Base-by-base conservation (phyloP, 1,140 invertebrate species). In the Drosophila micromelanica region DNA sequence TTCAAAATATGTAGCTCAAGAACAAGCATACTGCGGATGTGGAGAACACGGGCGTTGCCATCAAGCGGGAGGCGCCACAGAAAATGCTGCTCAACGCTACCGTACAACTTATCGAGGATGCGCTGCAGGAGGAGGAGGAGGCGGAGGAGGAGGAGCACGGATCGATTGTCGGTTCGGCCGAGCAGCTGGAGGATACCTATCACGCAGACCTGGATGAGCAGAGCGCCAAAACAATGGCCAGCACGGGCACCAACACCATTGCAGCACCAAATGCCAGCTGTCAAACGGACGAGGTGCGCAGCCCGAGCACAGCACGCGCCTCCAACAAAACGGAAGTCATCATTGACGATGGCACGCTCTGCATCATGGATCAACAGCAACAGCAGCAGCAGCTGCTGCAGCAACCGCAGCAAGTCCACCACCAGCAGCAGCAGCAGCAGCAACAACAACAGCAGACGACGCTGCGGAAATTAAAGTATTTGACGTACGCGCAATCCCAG, bases 41-140 rank as follows among this genome's bases (percentile, higher is more conserved):
- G 5, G 52, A 46, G 5, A 54, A 32, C 8, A 2, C 37, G 55
- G 48, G 11, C n/a, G 5, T 56, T 3, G 13, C 49, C 11, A 40
- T 52, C 6, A 84, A 84, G 12, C 30, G 63, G 30, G 72, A 79
- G 27, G 6, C 67, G 23, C 6, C 56, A 20, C 67, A 57, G 23
- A 71, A 72, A 46, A 30, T 78, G 6, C 45, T 80, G 1, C 45
- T 80, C 23, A 78, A 54, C 37, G 49, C 40, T 32, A 11, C 56
- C 0, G 37, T 46, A 1, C 63, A 72, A 5, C 56, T 84, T 42
- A 76, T 74, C 32, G 80, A 84, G 56, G 80, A 80, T 70, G 63
- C 76, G 5, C n/a, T 76, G 40, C 57, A 69, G 8, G 60, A 67
- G 40, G 70, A 52, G 11, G 67, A 73, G 3, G 62, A 52, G 11